Percentiles rank a stretch among this genome's conserved stretches.
These are phyloP conservation scores for Papilio polytes DNA, from an alignment of 1,140 invertebrate genomes.

Conservation along the genomic window DNA sequence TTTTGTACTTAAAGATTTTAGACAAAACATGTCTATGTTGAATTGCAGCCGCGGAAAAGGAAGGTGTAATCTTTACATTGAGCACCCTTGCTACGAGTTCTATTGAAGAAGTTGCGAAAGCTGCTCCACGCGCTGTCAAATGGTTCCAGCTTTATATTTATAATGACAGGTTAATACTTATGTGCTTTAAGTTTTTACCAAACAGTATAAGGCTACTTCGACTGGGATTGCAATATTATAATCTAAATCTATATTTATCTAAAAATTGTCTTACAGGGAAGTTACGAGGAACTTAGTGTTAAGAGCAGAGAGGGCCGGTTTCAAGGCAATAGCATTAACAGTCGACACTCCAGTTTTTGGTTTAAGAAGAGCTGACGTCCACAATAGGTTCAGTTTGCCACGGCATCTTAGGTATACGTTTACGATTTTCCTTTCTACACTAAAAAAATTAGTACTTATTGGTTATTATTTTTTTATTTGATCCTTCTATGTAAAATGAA, in stretches of 20 bases:
- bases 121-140: slow-evolving; percentile 90
- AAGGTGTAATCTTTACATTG: slow-evolving; percentile 91
- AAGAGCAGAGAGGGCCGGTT: slow-evolving; percentile 93
- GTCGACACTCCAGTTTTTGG: slow-evolving; percentile 96
- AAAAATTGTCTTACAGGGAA: slow-evolving; percentile 80
- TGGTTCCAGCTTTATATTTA: slow-evolving; percentile 98
- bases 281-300: slow-evolving; percentile 89
- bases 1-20: neutral
- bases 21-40: neutral
- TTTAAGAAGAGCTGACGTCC: slow-evolving; percentile 89
- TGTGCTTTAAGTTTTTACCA: neutral
- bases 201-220: no score
- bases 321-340: slow-evolving; percentile 94
- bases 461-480: neutral
- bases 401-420: slow-evolving; percentile 86
- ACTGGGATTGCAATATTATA: neutral
- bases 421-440: slow-evolving; percentile 36
- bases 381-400: slow-evolving; percentile 94
- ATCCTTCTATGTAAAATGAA: no score
- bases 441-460: neutral
- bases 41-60: slow-evolving; percentile 88
- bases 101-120: slow-evolving; percentile 93
- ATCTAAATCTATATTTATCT: neutral
- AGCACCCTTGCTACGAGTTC: slow-evolving; percentile 95
- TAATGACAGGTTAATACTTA: slow-evolving; percentile 86